Evolutionary conservation across 2,888 invertebrate genomes (phyloP).

Genomic region (Sisyra nigra): DNA sequence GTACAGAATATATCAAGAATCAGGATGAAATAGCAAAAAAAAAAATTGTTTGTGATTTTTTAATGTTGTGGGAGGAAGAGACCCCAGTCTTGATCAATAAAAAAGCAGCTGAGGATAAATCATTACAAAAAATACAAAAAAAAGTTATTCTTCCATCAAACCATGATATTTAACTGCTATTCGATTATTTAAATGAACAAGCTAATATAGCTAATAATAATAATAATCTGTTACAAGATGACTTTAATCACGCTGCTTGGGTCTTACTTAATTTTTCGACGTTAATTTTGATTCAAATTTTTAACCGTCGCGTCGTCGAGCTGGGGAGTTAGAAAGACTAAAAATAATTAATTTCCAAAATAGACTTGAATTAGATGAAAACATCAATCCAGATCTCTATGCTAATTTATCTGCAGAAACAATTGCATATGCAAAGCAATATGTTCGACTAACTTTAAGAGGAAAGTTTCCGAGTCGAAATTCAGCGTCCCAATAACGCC

Average conservation of each 20-base stretch:
- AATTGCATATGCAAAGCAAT: slow-evolving; percentile 1
- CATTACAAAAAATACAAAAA: slow-evolving; percentile 2
- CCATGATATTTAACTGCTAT: slow-evolving; percentile 6
- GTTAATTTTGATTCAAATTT: not conserved
- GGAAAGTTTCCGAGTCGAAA: no score
- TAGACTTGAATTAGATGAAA: not conserved
- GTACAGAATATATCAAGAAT: not conserved
- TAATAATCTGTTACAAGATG: slow-evolving; percentile 2
- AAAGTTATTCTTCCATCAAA: slow-evolving; percentile 5
- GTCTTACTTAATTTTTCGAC: slow-evolving; percentile 2
- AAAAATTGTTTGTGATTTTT: slow-evolving; percentile 3
- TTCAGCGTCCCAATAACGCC: no score
- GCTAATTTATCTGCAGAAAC: not conserved
- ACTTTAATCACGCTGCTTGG: slow-evolving; percentile 5
- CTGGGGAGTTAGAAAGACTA: slow-evolving; percentile 7
- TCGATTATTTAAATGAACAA: slow-evolving; percentile 5
- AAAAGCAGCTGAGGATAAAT: slow-evolving; percentile 6
- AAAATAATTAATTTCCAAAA: slow-evolving; percentile 5
- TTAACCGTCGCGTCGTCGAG: slow-evolving; percentile 5
- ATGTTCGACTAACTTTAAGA: not conserved
- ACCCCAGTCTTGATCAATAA: slow-evolving; percentile 7
- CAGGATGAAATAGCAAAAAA: slow-evolving; percentile 7
- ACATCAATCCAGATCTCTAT: not conserved
- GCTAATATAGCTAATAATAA: no score
- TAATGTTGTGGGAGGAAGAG: slow-evolving; percentile 3